phyloP scores from a whole-genome alignment of 2,888 invertebrate species.

The Mimas tiliae region DNA sequence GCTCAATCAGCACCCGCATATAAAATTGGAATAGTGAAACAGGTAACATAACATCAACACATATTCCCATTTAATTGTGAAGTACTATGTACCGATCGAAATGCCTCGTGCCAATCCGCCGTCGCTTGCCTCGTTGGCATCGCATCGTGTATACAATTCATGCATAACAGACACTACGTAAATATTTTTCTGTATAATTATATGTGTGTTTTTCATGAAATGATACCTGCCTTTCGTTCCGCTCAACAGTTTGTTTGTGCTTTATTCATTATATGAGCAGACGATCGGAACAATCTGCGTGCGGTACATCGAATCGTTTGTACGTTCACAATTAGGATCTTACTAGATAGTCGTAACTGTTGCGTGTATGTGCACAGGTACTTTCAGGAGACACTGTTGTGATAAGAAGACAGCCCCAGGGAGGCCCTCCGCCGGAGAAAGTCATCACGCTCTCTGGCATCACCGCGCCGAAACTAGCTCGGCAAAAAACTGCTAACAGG shows the following conservation, averaged over 20 bases:
- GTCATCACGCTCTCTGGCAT: slow-evolving; percentile 96
- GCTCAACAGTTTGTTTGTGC: neutral
- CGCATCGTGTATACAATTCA: slow-evolving; percentile 40
- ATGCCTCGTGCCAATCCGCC: slow-evolving; percentile 70
- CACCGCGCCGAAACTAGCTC: slow-evolving; percentile 93
- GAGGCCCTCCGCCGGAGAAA: slow-evolving; percentile 96
- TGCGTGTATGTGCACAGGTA: slow-evolving; percentile 85
- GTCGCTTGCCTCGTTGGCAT: slow-evolving; percentile 78
- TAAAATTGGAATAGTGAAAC: slow-evolving; percentile 78
- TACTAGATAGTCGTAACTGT: slow-evolving; percentile 30
- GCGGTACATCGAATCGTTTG: slow-evolving; percentile 1
- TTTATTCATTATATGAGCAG: too few relatives aligned
- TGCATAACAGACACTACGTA: neutral
- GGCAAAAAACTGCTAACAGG: slow-evolving; percentile 75
- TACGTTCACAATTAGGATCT: slow-evolving; percentile 1
- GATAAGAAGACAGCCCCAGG: slow-evolving; percentile 92
- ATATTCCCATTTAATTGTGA: slow-evolving; percentile 43
- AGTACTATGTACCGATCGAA: slow-evolving; percentile 41
- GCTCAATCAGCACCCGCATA: slow-evolving; percentile 67
- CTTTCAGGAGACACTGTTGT: slow-evolving; percentile 98
- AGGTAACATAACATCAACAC: slow-evolving; percentile 68
- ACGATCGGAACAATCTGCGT: neutral
- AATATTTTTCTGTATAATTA: slow-evolving; percentile 15
- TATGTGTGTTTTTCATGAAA: neutral
- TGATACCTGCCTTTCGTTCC: neutral